Conservation (phyloP, 2,888 invertebrate species). For the Brachynemurus nebulosus region DNA sequence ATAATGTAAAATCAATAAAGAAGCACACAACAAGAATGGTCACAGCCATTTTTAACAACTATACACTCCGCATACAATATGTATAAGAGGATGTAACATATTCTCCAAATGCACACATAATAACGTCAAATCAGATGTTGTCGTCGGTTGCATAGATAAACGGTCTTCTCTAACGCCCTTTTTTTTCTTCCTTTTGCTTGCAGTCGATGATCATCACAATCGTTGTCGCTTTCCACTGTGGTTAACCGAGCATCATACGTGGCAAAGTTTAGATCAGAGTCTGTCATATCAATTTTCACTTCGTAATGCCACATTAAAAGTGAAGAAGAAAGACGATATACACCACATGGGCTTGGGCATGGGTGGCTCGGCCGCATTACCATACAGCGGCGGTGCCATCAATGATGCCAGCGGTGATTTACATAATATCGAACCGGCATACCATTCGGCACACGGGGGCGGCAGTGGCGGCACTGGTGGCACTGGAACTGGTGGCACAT, state of each 20-base stretch:
- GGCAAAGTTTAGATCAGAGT: constrained; percentile 62
- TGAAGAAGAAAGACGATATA: constrained; percentile 18
- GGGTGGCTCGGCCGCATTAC: constrained; percentile 2
- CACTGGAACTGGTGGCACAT: constrained; percentile 14
- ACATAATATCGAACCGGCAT: constrained; percentile 18
- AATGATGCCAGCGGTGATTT: not conserved
- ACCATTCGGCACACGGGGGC: constrained; percentile 17
- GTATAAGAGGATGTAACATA: too few relatives aligned
- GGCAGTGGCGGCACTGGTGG: constrained; percentile 14
- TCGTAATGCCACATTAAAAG: constrained; percentile 51
- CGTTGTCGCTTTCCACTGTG: constrained; percentile 66
- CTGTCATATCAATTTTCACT: constrained; percentile 60
- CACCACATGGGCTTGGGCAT: not conserved
- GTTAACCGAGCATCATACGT: constrained; percentile 66
- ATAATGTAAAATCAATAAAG: too few relatives aligned
- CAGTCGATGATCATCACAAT: constrained; percentile 60
- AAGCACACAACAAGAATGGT: too few relatives aligned
- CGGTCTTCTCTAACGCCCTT: too few relatives aligned
- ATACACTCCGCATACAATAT: too few relatives aligned
- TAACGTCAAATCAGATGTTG: too few relatives aligned
- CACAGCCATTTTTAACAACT: too few relatives aligned
- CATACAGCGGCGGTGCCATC: constrained; percentile 3
- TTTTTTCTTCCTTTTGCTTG: constrained; percentile 16
- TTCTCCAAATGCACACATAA: too few relatives aligned
- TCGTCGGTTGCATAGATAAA: too few relatives aligned